Conservation (phyloP, 2,797 vertebrate genomes). For the Myotis myotis region DNA sequence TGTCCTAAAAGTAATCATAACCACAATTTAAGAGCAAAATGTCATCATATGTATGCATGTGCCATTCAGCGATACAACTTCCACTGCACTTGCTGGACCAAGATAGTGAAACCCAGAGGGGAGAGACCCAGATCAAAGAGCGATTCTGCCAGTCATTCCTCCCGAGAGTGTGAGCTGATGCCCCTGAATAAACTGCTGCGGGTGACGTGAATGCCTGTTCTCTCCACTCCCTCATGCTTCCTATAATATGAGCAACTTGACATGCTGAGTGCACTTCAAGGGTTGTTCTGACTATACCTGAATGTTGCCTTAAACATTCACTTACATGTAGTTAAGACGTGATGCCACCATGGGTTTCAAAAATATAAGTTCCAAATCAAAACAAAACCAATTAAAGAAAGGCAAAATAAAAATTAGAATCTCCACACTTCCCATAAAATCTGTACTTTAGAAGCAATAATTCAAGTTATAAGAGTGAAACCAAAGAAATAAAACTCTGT, state of each 20-base stretch:
- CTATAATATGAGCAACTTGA: conserved; percentile 44
- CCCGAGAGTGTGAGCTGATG: neutral
- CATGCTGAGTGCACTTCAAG: neutral
- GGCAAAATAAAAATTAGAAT: neutral
- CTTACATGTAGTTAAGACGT: neutral
- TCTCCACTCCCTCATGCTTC: neutral
- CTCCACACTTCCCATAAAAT: neutral
- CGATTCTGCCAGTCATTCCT: neutral
- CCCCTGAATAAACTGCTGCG: neutral
- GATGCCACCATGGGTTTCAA: neutral
- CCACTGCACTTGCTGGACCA: neutral
- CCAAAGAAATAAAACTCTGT: neutral
- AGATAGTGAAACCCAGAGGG: neutral
- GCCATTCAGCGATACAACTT: neutral
- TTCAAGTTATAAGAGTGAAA: neutral
- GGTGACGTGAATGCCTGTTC: neutral
- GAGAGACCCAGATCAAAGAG: neutral
- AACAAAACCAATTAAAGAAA: conserved; percentile 32
- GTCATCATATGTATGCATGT: accelerated
- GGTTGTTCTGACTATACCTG: neutral
- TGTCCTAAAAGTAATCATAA: neutral
- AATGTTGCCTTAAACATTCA: conserved; percentile 37
- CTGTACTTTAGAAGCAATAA: neutral
- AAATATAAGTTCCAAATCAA: conserved; percentile 12
- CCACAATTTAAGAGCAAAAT: neutral